Evolutionary conservation across 2,797 vertebrate species (phyloP).

Genomic region (Lacerta viridis): DNA sequence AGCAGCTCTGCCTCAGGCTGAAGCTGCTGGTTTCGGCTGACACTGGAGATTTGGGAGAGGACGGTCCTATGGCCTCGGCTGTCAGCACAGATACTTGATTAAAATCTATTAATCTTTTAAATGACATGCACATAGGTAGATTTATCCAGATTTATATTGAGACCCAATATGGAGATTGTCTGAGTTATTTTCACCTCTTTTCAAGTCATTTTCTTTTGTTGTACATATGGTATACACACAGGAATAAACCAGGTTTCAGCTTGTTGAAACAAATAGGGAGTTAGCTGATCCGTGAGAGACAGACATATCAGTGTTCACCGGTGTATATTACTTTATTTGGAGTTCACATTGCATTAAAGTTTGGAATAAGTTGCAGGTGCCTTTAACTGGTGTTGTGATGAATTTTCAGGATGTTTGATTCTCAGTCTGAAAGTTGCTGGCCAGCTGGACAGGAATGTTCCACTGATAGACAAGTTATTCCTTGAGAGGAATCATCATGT

Average conservation of each 20-base stretch:
- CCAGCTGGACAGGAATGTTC: neutral
- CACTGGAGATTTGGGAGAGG: neutral
- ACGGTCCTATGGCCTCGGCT: neutral
- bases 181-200: neutral
- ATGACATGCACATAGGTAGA: neutral
- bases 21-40: neutral
- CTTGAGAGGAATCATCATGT: neutral
- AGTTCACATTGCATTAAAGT: neutral
- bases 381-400: neutral
- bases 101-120: constrained; percentile 8
- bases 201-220: neutral
- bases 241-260: neutral
- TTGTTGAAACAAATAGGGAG: neutral
- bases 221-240: neutral
- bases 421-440: neutral
- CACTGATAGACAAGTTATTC: neutral
- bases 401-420: neutral
- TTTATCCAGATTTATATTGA: neutral
- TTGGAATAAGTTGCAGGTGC: neutral
- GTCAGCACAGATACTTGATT: neutral
- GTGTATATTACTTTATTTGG: neutral
- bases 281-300: neutral
- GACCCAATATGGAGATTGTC: neutral
- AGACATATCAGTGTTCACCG: neutral
- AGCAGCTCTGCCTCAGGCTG: neutral